Evolutionary conservation across 2,797 vertebrate species (phyloP).

Genomic region (Hippocampus kuda): DNA sequence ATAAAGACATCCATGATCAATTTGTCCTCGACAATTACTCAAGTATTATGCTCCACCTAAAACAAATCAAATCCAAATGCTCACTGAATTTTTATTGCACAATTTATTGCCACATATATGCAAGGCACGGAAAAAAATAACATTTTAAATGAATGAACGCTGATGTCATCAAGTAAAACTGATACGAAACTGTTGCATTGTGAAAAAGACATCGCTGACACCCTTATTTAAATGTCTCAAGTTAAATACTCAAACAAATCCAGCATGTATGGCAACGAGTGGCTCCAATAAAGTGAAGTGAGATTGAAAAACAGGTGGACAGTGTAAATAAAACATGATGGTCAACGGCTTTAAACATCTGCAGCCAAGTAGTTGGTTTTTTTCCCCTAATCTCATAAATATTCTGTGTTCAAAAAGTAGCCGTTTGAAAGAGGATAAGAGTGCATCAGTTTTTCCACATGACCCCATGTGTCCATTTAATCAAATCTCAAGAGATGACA

Average conservation of each 20-base stretch:
- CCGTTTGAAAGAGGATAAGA: background rate
- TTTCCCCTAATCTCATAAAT: background rate
- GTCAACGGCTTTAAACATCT: background rate
- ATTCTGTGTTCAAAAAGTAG: background rate
- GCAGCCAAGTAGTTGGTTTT: too few species aligned
- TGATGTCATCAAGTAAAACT: background rate
- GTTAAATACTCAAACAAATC: background rate
- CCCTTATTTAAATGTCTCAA: slow-evolving; percentile 11
- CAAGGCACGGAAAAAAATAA: background rate
- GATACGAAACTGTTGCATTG: background rate
- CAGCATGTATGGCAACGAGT: background rate
- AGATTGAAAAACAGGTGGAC: background rate
- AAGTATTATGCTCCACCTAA: slow-evolving; percentile 15
- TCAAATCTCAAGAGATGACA: background rate
- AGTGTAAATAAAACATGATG: background rate
- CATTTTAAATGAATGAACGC: background rate
- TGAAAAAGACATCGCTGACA: background rate
- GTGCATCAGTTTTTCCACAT: background rate
- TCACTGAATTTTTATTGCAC: background rate
- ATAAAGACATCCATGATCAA: slow-evolving; percentile 9
- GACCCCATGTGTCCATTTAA: background rate
- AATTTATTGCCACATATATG: slow-evolving; percentile 12
- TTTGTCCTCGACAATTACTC: slow-evolving; percentile 8
- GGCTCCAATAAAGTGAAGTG: background rate
- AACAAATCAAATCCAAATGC: slow-evolving; percentile 23